Percentiles rank a stretch among this genome's conserved stretches.
Conservation (phyloP, 2,113 vertebrate species). For the Eudyptes chrysolophus region DNA sequence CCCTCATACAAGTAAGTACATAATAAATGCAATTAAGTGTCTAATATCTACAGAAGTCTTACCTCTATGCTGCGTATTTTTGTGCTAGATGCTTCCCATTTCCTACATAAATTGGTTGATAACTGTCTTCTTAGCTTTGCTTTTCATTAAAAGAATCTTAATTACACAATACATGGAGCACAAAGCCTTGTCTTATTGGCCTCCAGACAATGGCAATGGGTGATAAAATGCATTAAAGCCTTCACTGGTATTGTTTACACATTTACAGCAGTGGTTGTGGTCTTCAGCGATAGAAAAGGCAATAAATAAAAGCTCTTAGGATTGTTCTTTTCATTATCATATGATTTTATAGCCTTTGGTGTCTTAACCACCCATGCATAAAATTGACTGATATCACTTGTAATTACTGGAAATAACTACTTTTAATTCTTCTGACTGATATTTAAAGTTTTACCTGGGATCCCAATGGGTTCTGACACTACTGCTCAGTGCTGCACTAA, state of each 20-base stretch:
- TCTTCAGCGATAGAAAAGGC: constrained; percentile 35
- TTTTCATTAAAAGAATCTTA: constrained; percentile 57
- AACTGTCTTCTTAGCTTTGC: constrained; percentile 9
- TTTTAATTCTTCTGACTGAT: constrained; percentile 44
- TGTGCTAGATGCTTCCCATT: neutral
- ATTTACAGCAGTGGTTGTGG: constrained; percentile 40
- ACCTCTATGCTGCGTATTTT: neutral
- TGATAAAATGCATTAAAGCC: constrained; percentile 62
- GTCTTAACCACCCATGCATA: constrained; percentile 49
- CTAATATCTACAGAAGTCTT: constrained; percentile 1
- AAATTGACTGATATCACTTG: constrained; percentile 51
- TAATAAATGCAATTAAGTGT: neutral
- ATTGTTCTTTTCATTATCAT: constrained; percentile 63
- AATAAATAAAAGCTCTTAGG: constrained; percentile 67
- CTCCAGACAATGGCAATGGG: neutral
- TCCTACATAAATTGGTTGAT: constrained; percentile 47
- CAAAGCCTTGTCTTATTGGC: neutral
- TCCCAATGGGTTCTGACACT: neutral
- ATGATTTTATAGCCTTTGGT: constrained; percentile 57
- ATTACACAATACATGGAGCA: constrained; percentile 37
- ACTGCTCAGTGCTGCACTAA: neutral
- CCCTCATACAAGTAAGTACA: neutral
- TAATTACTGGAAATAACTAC: constrained; percentile 59
- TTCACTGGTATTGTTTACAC: constrained; percentile 53
- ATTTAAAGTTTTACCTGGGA: constrained; percentile 4